These are phyloP conservation scores for Sarcophilus harrisii DNA, from an alignment of 2,797 vertebrate species.

Conservation along the genomic window DNA sequence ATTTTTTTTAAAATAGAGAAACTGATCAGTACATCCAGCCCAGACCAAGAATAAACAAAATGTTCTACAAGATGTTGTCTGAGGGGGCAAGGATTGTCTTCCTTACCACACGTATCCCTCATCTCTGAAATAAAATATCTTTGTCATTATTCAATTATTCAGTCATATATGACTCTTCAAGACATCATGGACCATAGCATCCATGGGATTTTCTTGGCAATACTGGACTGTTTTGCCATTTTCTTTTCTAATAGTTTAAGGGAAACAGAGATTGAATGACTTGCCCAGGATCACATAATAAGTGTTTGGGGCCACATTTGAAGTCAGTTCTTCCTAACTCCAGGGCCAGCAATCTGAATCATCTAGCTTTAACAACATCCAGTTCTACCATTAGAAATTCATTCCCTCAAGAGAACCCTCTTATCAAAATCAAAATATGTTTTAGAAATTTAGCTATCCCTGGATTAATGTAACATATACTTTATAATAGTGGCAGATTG, in stretches of 20 bases:
- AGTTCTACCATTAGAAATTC: not conserved
- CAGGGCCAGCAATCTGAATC: not conserved
- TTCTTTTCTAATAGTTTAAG: not conserved
- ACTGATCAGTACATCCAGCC: not conserved
- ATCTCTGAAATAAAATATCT: slow-evolving; percentile 20
- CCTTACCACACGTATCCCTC: slow-evolving; percentile 10
- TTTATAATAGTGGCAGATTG: not conserved
- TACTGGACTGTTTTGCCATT: not conserved
- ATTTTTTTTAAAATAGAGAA: slow-evolving; percentile 42
- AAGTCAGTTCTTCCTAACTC: not conserved
- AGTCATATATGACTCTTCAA: not conserved
- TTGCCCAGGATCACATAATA: not conserved
- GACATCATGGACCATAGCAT: not conserved
- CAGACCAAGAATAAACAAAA: not conserved
- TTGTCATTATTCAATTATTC: not conserved
- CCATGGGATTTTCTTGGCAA: not conserved
- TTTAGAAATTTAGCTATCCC: not conserved
- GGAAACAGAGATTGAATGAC: not conserved
- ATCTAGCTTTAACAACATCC: not conserved
- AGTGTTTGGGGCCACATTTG: not conserved
- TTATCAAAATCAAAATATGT: not conserved
- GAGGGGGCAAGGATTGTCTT: slow-evolving; percentile 29
- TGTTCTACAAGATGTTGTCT: not conserved
- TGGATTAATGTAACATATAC: slow-evolving; percentile 7
- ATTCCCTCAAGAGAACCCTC: not conserved